Evolutionary conservation across 2,113 vertebrate species (phyloP), one percentile per base, ranked within the genome.

Genomic region (Equus przewalskii): DNA sequence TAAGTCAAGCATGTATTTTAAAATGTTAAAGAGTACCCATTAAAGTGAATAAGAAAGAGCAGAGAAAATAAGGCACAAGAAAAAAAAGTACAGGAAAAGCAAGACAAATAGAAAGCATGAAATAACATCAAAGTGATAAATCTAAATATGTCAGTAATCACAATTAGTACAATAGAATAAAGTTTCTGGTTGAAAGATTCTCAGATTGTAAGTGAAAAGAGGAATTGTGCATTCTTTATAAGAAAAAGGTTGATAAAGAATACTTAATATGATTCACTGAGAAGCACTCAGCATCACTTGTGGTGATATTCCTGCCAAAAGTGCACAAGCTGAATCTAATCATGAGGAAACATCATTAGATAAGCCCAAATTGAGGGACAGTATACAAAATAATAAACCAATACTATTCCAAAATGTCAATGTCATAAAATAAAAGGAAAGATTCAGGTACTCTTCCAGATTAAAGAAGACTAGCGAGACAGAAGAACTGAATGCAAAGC

Each of bases 221-320:
- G 12, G 28, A 92, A 46, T 8, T 14, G 9, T 60, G 7, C 5
- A 72, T 70, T 81, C 58, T 86, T 85, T 60, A n/a, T 18, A 73
- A 70, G 24, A 89, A 58, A 91, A 95, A 79, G 14, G 24, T 49
- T 91, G 49, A 82, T 72, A 83, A 89, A 97, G 26, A 81, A 80
- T 30, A 56, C 3, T 44, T 60, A n/a, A 10, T 36, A 18, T 9
- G 18, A 70, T 24, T 26, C 56, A 65, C 21, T 92, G 62, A 64
- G 26, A 91, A 80, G n/a, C 76, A 73, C 26, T 85, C 36, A 22
- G 33, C 24, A 44, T 70, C 36, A 21, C 41, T 83, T 76, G 46
- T 65, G 83, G 24, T 33, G 10, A 62, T 54, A 60, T 62, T 91
- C 67, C 30, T 92, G n/a, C 76, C 62, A 41, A 75, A 60, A 28